Evolutionary conservation across 2,888 invertebrate species (phyloP).

Genomic region (Rhorus exstirpatorius): DNA sequence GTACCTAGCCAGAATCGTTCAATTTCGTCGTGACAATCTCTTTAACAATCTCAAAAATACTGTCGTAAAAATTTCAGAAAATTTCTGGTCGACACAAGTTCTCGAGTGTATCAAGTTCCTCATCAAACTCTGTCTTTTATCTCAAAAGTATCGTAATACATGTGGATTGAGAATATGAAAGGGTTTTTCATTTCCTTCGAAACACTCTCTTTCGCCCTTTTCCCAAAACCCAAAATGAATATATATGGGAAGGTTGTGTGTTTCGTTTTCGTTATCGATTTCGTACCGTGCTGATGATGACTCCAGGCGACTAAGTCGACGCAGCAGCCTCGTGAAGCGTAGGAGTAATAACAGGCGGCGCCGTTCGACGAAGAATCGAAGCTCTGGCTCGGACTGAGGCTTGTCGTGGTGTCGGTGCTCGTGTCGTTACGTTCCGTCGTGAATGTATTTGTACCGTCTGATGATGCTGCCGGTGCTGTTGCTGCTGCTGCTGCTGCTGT

Average conservation of each 20-base stretch:
- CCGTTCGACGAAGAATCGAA: conserved; percentile 81
- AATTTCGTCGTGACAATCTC: no score
- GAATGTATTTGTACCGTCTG: conserved; percentile 82
- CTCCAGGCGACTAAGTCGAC: conserved; percentile 84
- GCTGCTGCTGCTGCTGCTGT: conserved; percentile 79
- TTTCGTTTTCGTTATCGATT: conserved; percentile 39
- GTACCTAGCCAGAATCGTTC: no score
- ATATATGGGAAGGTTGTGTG: background rate
- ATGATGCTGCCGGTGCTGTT: conserved; percentile 74
- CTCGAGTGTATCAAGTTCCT: no score
- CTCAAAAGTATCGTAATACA: no score
- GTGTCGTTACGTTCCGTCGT: conserved; percentile 74
- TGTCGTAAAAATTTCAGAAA: no score
- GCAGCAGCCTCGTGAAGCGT: conserved; percentile 83
- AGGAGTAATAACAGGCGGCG: conserved; percentile 82
- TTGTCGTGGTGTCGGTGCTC: conserved; percentile 79
- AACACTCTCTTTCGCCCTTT: no score
- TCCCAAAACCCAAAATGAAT: background rate
- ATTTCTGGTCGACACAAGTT: no score
- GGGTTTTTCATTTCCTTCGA: no score
- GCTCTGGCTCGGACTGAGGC: conserved; percentile 77
- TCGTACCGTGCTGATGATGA: conserved; percentile 84
- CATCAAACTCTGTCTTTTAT: no score
- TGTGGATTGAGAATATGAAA: no score
- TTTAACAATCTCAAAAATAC: no score